phyloP scores from a whole-genome alignment of 2,888 invertebrate species.

The Drosophila anomelani region DNA sequence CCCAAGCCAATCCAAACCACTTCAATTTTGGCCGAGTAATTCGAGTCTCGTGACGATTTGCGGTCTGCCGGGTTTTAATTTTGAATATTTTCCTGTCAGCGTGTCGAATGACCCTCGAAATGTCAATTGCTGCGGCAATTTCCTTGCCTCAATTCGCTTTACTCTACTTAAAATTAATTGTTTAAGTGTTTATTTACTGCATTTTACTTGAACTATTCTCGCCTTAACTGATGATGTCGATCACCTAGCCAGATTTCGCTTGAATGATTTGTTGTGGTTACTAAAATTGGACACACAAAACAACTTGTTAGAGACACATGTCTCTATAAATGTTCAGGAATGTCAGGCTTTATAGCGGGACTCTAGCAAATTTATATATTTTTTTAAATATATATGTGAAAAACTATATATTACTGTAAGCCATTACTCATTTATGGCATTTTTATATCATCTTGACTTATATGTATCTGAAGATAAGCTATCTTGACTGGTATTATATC shows the following conservation, averaged over 20 bases:
- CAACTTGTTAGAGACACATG: slow-evolving; percentile 33
- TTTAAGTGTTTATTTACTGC: slow-evolving; percentile 45
- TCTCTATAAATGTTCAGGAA: slow-evolving; percentile 6
- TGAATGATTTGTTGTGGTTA: slow-evolving; percentile 33
- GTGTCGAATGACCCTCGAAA: slow-evolving; percentile 43
- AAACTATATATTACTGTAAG: neutral
- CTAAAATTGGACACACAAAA: slow-evolving; percentile 12
- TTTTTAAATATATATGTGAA: neutral
- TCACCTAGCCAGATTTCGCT: slow-evolving; percentile 26
- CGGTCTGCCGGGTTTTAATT: slow-evolving; percentile 24
- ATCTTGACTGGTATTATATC: slow-evolving; percentile 14
- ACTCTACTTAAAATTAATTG: slow-evolving; percentile 23
- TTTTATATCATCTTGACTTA: neutral
- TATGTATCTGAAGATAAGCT: neutral
- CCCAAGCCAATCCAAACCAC: slow-evolving; percentile 23
- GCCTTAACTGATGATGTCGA: slow-evolving; percentile 29
- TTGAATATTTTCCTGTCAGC: slow-evolving; percentile 43
- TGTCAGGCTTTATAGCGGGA: neutral
- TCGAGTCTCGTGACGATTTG: slow-evolving; percentile 60
- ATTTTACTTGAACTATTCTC: slow-evolving; percentile 35
- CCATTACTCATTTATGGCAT: slow-evolving; percentile 12
- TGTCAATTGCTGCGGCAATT: slow-evolving; percentile 40
- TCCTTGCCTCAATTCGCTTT: slow-evolving; percentile 20
- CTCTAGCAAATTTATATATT: neutral
- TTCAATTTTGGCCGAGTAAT: slow-evolving; percentile 41